Evolutionary conservation across 2,113 vertebrate species (phyloP).

Genomic region (Plecotus auritus): DNA sequence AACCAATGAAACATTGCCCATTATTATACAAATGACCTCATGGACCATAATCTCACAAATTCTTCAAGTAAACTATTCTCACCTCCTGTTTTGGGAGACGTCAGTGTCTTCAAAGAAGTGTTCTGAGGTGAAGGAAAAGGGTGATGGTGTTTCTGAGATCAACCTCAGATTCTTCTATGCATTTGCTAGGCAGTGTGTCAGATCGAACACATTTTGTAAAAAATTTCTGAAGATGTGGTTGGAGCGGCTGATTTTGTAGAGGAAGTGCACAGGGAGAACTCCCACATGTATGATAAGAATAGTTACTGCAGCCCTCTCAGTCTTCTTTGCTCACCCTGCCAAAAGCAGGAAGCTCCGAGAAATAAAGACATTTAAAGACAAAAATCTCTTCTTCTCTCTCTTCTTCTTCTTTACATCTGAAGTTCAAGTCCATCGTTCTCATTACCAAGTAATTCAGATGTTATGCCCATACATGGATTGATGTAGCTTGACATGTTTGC

Average conservation of each 20-base stretch:
- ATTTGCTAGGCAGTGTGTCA: neutral
- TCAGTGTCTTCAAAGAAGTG: neutral
- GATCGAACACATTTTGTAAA: neutral
- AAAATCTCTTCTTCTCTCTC: neutral
- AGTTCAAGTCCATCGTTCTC: neutral
- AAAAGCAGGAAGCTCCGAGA: neutral
- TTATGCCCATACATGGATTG: neutral
- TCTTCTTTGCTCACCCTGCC: neutral
- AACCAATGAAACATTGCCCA: neutral
- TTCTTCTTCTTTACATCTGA: neutral
- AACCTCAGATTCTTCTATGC: too few species aligned
- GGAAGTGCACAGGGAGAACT: slow-evolving; percentile 25
- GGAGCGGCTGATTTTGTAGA: neutral
- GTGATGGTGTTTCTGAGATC: neutral
- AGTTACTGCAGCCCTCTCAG: neutral
- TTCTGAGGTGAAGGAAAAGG: neutral
- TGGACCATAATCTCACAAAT: neutral
- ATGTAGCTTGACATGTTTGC: neutral
- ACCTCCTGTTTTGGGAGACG: neutral
- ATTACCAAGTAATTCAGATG: neutral
- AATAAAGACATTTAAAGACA: slow-evolving; percentile 9
- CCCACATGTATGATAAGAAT: slow-evolving; percentile 40
- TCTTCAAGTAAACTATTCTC: neutral
- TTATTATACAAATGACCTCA: neutral
- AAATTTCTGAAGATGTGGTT: neutral